These are phyloP conservation scores for Centruroides sculpturatus DNA, from an alignment of 1,140 invertebrate genomes.

Conservation along the genomic window DNA sequence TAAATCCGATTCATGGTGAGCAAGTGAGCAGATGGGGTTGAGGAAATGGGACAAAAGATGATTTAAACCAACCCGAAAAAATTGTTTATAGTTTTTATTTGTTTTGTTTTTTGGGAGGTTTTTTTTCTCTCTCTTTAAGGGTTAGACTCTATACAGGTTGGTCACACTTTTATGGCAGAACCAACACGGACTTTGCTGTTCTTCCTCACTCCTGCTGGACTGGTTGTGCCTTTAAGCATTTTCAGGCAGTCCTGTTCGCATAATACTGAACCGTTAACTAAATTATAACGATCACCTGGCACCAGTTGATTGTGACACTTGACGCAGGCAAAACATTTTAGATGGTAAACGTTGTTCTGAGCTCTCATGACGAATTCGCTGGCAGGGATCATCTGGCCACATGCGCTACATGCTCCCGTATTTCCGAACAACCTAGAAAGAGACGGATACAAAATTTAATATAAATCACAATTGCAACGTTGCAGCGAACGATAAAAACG, in stretches of 20 bases:
- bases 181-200: slow-evolving; percentile 12
- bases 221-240: slow-evolving; percentile 45
- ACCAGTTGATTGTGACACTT: slow-evolving; percentile 73
- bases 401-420: slow-evolving; percentile 69
- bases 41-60: no score
- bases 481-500: no score
- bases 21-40: no score
- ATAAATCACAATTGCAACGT: no score
- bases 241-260: slow-evolving; percentile 90
- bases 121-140: no score
- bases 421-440: slow-evolving; percentile 70
- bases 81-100: no score
- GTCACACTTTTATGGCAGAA: slow-evolving; percentile 17
- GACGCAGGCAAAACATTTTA: slow-evolving; percentile 85
- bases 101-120: no score
- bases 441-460: slow-evolving; percentile 15
- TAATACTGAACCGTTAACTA: slow-evolving; percentile 64
- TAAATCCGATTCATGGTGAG: no score
- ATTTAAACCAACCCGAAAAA: no score
- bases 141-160: neutral
- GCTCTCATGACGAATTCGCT: slow-evolving; percentile 76
- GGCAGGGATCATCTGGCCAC: slow-evolving; percentile 75
- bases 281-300: slow-evolving; percentile 77
- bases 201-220: slow-evolving; percentile 13
- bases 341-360: slow-evolving; percentile 62